Evolutionary conservation across 2,888 invertebrate species (phyloP), one percentile per base, ranked within the genome.

Genomic region (Flabesymbios commensalis): DNA sequence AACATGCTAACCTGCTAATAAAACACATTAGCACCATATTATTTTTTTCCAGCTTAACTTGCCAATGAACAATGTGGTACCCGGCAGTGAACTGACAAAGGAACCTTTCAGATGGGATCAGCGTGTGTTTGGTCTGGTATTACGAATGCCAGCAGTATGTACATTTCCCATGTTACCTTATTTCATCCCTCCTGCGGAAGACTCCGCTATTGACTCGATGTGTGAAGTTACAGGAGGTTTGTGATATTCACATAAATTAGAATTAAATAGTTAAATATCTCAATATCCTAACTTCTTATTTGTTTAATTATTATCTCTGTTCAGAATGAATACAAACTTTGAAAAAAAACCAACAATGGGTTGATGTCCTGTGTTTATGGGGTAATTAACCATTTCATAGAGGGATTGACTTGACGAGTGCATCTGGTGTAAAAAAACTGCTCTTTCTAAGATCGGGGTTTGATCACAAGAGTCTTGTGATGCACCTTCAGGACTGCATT

Each of bases 81-180:
- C 96, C 43, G 98, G 98, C 14, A 92, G 93, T 4, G 99, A 99
- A 84, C 86, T 99, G 81, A 98, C 97, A 2, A 89, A 94, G 74
- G 98, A 99, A 83, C 97, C 98, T n/a, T 99, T 97, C 83, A 88
- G 99, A 70, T 99, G 99, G 99, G 99, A 99, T 85, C 99, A 99
- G 85, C 88, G 98, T 72, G 86, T 99, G 64, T 99, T 97, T 85
- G 93, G 96, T 2, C 85, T 99, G 75, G 97, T 98, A 49, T 86
- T 99, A 58, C 86, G 95, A 66, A 86, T 98, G 80, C 90, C 95
- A 42, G 97, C 95, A 3, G 75, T 76, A 33, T 93, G 94, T 47
- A 43, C n/a, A n/a, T 19, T 22, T 10, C 42, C 39, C 48, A 32
- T 52, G 2, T 95, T 93, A 2, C 77, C 78, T 10, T 90, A 92